Base-by-base conservation (phyloP, 2,113 vertebrate genomes). In the Alexandromys fortis region DNA sequence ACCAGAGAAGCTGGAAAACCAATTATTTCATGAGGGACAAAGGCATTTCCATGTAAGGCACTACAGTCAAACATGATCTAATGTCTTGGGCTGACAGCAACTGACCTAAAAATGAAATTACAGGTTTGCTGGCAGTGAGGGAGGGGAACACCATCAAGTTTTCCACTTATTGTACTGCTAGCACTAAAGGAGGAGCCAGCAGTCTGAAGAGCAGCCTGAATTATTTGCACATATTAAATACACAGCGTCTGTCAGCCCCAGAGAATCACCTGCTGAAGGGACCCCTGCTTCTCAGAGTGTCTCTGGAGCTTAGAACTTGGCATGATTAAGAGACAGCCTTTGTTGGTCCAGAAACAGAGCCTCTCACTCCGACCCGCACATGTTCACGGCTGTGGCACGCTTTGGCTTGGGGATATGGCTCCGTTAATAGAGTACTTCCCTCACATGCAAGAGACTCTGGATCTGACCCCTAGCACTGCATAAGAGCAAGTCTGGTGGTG, bases 31-130 rank as follows among this genome's bases (percentile, higher is more conserved):
- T 45, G 70, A 73, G 33, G 30, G 3, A 93, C 70, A 90, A n/a
- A 52, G 49, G 26, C 52, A 67, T 77, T 67, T 89, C 67, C 47
- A 65, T 82, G 42, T 81, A 73, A 10, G 35, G 35, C 86, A 73
- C 26, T 61, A n/a, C 6, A 75, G 83, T 30, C 82, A 81, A 73
- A 55, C 73, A 91, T 87, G 73, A 87, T 58, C 52, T 73, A 72
- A 68, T 82, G 33, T 90, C 65, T 85, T 90, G n/a, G n/a, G 79
- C 38, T 58, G 26, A 95, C 65, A 55, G 86, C 65, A 35, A 91
- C 73, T 82, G 58, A 90, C 38, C 42, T 87, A 16, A 87, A 92
- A 91, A 82, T 77, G 28, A 89, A 78, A 90, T 83, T 68, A 28
- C 1, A 58, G 65, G 73, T 86, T 42, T 78, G 58, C 58, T 65